A percentile compares a stretch with the other conserved stretches of the same genome.
phyloP scores from a whole-genome alignment of 2,888 invertebrate genomes.

The Drosophila nr. medialis region DNA sequence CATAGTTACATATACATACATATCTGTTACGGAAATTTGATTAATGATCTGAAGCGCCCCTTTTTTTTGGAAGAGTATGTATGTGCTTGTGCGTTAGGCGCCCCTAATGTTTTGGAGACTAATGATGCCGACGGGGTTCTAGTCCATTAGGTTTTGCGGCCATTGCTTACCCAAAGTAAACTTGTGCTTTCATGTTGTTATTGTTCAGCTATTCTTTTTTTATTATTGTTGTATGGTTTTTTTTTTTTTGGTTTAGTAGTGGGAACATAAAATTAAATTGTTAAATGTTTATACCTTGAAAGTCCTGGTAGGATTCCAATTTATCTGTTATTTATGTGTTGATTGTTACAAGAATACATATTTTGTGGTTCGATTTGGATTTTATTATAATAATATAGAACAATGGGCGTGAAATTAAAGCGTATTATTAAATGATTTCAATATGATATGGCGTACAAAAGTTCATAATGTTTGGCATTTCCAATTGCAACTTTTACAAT shows the following conservation, averaged over 20 bases:
- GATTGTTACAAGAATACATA: conserved; percentile 69
- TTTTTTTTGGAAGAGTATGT: conserved; percentile 22
- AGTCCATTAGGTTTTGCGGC: conserved; percentile 73
- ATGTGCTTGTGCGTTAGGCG: conserved; percentile 10
- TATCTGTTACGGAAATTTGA: conserved; percentile 65
- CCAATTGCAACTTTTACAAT: conserved; percentile 59
- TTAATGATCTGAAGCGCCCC: conserved; percentile 68
- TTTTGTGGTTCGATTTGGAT: conserved; percentile 52
- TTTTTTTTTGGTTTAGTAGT: conserved; percentile 34
- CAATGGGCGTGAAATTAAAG: conserved; percentile 72
- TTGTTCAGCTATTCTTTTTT: conserved; percentile 17
- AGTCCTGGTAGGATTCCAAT: conserved; percentile 85
- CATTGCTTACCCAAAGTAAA: conserved; percentile 62
- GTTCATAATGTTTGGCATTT: conserved; percentile 6
- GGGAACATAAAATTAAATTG: conserved; percentile 69
- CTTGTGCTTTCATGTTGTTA: conserved; percentile 46
- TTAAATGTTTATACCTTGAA: conserved; percentile 85
- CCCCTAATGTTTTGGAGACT: conserved; percentile 42
- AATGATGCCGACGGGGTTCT: conserved; percentile 71
- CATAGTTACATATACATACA: conserved; percentile 23
- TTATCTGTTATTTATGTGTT: conserved; percentile 83
- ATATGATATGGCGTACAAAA: conserved; percentile 23
- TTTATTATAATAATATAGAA: conserved; percentile 57
- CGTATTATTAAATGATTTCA: conserved; percentile 69
- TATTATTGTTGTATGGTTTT: conserved; percentile 8